Conservation (phyloP, 1,140 invertebrate genomes). For the Drosophila equinoxialis region DNA sequence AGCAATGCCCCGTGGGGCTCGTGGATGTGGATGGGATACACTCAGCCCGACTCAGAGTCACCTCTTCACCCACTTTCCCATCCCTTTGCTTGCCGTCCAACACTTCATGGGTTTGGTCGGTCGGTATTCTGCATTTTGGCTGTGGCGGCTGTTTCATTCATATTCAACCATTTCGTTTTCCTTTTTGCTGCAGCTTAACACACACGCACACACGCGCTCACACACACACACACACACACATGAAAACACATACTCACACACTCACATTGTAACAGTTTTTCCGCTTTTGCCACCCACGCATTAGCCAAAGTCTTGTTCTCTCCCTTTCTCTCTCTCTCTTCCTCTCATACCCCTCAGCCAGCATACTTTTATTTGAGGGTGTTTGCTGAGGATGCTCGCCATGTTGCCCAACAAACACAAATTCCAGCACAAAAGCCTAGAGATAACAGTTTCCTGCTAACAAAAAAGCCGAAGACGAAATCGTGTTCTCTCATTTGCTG, state of each 20-base stretch:
- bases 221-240: conserved; percentile 44
- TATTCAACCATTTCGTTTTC: conserved; percentile 78
- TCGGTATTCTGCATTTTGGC: conserved; percentile 48
- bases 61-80: not conserved
- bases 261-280: conserved; percentile 38
- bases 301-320: conserved; percentile 37
- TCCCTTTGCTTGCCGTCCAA: no score
- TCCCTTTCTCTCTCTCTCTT: not conserved
- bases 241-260: conserved; percentile 12
- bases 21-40: conserved; percentile 22
- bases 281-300: conserved; percentile 51
- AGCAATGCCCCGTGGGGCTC: conserved; percentile 73
- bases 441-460: conserved; percentile 57
- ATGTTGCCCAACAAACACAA: conserved; percentile 79
- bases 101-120: not conserved
- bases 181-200: conserved; percentile 52
- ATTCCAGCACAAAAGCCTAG: conserved; percentile 70
- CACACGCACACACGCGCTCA: conserved; percentile 30
- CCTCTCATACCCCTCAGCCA: not conserved
- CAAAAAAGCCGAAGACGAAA: not conserved
- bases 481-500: conserved; percentile 5
- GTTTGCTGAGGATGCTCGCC: conserved; percentile 75
- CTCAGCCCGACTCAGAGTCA: conserved; percentile 10
- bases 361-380: conserved; percentile 69
- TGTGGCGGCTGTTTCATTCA: conserved; percentile 75